Percentiles rank a stretch among this genome's conserved stretches.
Conservation (phyloP, 1,140 invertebrate genomes). For the Leptinotarsa defecta region DNA sequence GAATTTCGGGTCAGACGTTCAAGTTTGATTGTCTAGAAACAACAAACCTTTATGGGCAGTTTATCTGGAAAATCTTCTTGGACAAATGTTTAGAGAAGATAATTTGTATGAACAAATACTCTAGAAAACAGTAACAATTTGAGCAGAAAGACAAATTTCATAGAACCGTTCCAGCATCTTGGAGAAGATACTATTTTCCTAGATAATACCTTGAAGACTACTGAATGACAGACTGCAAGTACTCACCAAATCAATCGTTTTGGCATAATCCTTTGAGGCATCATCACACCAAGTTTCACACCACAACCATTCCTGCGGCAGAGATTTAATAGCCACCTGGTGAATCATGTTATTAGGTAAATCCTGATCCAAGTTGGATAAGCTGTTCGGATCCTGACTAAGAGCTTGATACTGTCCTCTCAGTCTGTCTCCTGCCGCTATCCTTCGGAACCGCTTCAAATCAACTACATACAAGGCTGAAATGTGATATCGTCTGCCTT, state of each 20-base stretch:
- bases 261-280: constrained; percentile 85
- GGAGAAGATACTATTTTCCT: too few species aligned
- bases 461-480: constrained; percentile 98
- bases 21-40: too few species aligned
- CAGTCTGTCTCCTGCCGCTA: constrained; percentile 96
- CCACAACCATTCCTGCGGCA: constrained; percentile 99
- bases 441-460: constrained; percentile 88
- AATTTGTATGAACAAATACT: too few species aligned
- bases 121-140: too few species aligned
- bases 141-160: too few species aligned
- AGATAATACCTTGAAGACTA: too few species aligned
- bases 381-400: constrained; percentile 89
- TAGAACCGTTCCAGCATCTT: too few species aligned
- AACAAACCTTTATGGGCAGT: too few species aligned
- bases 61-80: too few species aligned
- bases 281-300: constrained; percentile 99
- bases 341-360: constrained; percentile 86
- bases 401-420: constrained; percentile 96
- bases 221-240: too few species aligned
- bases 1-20: too few species aligned
- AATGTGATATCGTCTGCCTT: constrained; percentile 89
- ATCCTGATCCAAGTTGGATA: constrained; percentile 88
- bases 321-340: constrained; percentile 96
- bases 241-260: constrained; percentile 94
- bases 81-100: too few species aligned